Conservation (phyloP, 2,797 vertebrate genomes). For the Acanthurus tractus region DNA sequence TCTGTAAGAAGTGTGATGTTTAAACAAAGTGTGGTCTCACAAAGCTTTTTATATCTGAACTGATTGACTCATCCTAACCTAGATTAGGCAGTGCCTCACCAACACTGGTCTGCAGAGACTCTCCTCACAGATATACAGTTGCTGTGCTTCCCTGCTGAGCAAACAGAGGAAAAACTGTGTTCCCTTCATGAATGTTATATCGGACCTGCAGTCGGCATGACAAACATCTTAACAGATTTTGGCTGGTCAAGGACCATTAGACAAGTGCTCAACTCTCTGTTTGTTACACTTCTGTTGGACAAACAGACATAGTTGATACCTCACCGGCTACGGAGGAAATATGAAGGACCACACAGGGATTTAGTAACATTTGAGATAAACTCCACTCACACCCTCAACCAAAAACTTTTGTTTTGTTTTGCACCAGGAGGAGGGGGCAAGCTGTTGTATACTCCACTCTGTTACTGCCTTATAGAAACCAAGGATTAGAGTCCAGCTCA, state of each 20-base stretch:
- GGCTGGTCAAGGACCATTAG: slow-evolving; percentile 52
- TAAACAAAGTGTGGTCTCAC: slow-evolving; percentile 65
- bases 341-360: slow-evolving; percentile 68
- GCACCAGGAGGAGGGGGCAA: slow-evolving; percentile 30
- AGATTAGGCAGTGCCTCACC: slow-evolving; percentile 45
- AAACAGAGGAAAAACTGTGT: slow-evolving; percentile 42
- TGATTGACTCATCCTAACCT: slow-evolving; percentile 39
- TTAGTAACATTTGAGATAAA: slow-evolving; percentile 69
- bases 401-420: slow-evolving; percentile 37
- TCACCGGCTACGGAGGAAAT: slow-evolving; percentile 58
- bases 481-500: slow-evolving; percentile 64
- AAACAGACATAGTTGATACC: slow-evolving; percentile 53
- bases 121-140: slow-evolving; percentile 34
- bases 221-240: slow-evolving; percentile 60
- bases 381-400: slow-evolving; percentile 47
- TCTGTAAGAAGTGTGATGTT: slow-evolving; percentile 59
- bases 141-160: slow-evolving; percentile 29
- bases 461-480: slow-evolving; percentile 63
- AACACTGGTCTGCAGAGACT: slow-evolving; percentile 30
- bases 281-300: slow-evolving; percentile 51
- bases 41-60: slow-evolving; percentile 56
- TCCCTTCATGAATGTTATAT: slow-evolving; percentile 50
- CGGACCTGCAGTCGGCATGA: slow-evolving; percentile 35
- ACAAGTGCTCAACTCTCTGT: slow-evolving; percentile 51
- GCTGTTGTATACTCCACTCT: slow-evolving; percentile 46